Conservation (phyloP, 1,140 invertebrate genomes). For the Paracyclopina nana region DNA sequence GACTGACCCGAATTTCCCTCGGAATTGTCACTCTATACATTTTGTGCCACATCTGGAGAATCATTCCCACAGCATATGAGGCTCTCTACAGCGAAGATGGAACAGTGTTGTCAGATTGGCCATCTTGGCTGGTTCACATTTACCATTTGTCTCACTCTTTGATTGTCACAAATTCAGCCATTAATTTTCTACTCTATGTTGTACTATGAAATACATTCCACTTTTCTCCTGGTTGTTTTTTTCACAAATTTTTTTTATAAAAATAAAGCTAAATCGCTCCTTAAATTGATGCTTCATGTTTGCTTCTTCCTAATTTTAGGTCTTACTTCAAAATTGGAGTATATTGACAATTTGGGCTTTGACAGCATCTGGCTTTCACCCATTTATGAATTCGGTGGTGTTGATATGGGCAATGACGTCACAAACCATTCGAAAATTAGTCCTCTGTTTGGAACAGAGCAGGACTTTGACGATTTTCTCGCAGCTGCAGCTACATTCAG, state of each 20-base stretch:
- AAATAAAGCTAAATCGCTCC: not conserved
- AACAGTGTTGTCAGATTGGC: not conserved
- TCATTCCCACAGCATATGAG: slow-evolving; percentile 11
- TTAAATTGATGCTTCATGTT: not conserved
- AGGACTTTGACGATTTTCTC: slow-evolving; percentile 25
- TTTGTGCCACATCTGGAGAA: slow-evolving; percentile 8
- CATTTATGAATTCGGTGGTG: slow-evolving; percentile 24
- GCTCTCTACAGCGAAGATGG: not conserved
- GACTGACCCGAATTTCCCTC: slow-evolving; percentile 9
- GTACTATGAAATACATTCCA: not conserved
- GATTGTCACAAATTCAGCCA: not conserved
- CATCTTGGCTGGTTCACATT: not conserved
- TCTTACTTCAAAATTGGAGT: slow-evolving; percentile 36
- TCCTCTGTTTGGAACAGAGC: slow-evolving; percentile 25
- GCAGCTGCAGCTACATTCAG: too few species aligned
- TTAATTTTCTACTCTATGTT: not conserved
- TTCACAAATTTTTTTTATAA: not conserved
- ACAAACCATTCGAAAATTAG: slow-evolving; percentile 25
- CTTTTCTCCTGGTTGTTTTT: not conserved
- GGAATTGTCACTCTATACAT: slow-evolving; percentile 5
- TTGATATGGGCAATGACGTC: slow-evolving; percentile 26
- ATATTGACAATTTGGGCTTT: slow-evolving; percentile 35
- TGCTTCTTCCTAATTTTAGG: slow-evolving; percentile 24
- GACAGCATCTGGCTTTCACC: slow-evolving; percentile 25
- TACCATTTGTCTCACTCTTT: not conserved